phyloP scores from a whole-genome alignment of 2,797 vertebrate species.

The Pangasius mekongensis region DNA sequence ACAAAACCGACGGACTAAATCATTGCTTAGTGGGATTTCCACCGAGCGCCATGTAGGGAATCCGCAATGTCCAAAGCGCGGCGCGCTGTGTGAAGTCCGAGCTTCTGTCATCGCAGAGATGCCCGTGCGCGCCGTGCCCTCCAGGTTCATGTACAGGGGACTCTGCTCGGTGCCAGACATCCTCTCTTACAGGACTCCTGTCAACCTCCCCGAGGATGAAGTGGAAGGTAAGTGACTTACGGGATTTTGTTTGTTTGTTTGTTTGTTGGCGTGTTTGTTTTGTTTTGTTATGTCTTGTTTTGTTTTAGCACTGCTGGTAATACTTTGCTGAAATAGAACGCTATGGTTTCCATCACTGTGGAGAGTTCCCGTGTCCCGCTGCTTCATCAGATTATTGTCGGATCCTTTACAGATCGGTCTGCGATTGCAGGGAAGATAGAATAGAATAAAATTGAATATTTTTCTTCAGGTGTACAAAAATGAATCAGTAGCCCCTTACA shows the following conservation, averaged over 20 bases:
- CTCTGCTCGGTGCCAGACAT: slow-evolving; percentile 94
- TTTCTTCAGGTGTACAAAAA: too few relatives aligned
- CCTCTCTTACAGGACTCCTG: slow-evolving; percentile 87
- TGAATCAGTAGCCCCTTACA: too few relatives aligned
- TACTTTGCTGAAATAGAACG: background rate
- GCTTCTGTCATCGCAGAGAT: slow-evolving; percentile 85
- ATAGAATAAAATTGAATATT: too few relatives aligned
- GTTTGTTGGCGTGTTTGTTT: background rate
- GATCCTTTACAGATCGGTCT: background rate
- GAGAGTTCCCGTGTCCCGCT: background rate
- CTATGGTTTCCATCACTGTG: background rate
- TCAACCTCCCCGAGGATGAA: slow-evolving; percentile 91
- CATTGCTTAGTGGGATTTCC: slow-evolving; percentile 14
- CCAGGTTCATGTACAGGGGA: slow-evolving; percentile 98
- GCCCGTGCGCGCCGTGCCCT: slow-evolving; percentile 96
- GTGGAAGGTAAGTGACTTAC: slow-evolving; percentile 86
- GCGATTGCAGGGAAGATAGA: background rate
- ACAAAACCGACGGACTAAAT: background rate
- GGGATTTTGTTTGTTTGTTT: background rate
- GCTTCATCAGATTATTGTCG: background rate
- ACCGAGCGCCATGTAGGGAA: slow-evolving; percentile 58
- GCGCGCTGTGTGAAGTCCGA: slow-evolving; percentile 78
- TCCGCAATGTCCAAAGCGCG: slow-evolving; percentile 64
- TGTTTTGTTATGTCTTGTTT: background rate
- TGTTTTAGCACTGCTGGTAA: background rate